Evolutionary conservation across 2,797 vertebrate species (phyloP), one percentile per base, ranked within the genome.

Genomic region (Hozukius guyotensis): DNA sequence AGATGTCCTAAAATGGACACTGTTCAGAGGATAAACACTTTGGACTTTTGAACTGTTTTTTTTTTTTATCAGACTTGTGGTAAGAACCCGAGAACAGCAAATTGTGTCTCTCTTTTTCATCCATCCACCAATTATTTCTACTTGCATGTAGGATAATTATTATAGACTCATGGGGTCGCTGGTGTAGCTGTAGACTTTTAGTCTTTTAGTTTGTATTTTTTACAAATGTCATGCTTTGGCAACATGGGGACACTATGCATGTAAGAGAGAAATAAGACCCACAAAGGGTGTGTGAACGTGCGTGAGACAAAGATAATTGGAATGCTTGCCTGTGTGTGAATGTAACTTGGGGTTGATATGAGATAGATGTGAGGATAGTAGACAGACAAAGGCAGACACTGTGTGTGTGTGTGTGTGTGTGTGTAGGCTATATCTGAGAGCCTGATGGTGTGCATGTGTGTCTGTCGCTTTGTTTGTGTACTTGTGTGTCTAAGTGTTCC

Each of bases 231-330:
- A 42, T 31, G 4, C 13, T 69, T 66, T 57, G 20, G 49, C 59
- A 72, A 53, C 60, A 24, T 24, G 49, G 12, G 49, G 31, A 69
- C 14, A 67, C 38, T 4, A 12, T 25, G 42, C 46, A 27, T 38
- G 25, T 62, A 55, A 20, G 29, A 25, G 27, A 68, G 25, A 64
- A 74, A 32, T 62, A 22, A 36, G 9, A 70, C 24, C 29, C 67
- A 65, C 13, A 49, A 31, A 74, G 20, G 29, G 9, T 24, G 49
- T 46, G 12, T 13, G 14, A 72, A 70, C 25, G 53, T 22, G 75
- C 73, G 65, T 57, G 34, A 68, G 64, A 76, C 65, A 59, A 24
- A 62, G 53, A 78, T 77, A 69, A 79, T 85, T 71, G 59, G 38
- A 65, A 53, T 59, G 31, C 0, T 7, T 62, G 4, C 27, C 42